Percentiles rank a stretch among this genome's conserved stretches.
Conservation (phyloP, 64 coral and sea anemone species). For the Stichodactyla helianthus region DNA sequence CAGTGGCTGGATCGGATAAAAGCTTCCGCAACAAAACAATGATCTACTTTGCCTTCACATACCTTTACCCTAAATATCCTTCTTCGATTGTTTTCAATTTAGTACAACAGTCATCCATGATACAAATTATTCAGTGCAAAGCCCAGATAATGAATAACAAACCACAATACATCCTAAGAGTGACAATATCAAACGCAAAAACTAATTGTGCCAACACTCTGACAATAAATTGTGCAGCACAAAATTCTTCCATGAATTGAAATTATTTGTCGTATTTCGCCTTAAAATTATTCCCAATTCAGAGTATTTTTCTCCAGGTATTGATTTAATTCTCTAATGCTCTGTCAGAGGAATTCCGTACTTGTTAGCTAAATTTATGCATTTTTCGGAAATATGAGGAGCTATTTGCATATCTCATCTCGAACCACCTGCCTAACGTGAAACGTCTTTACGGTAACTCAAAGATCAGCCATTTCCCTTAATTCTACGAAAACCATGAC, state of each 20-base stretch:
- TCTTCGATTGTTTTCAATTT: neutral
- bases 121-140: neutral
- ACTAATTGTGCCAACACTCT: neutral
- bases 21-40: neutral
- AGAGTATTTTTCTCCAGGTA: neutral
- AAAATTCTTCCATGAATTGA: neutral
- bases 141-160: neutral
- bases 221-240: neutral
- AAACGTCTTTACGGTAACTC: neutral
- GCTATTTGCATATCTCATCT: conserved; percentile 1
- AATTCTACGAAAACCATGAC: neutral
- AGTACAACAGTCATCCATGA: neutral
- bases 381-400: neutral
- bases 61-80: neutral
- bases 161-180: neutral
- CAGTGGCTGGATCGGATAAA: neutral
- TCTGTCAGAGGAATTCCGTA: neutral
- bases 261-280: neutral
- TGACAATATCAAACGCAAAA: neutral
- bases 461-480: conserved; percentile 17
- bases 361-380: conserved; percentile 2
- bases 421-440: conserved; percentile 7
- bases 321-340: neutral
- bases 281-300: neutral
- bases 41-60: neutral